Evolutionary conservation across 1,140 invertebrate species (phyloP), one percentile per base, ranked within the genome.

Genomic region (Caenorhabditis brenneri): DNA sequence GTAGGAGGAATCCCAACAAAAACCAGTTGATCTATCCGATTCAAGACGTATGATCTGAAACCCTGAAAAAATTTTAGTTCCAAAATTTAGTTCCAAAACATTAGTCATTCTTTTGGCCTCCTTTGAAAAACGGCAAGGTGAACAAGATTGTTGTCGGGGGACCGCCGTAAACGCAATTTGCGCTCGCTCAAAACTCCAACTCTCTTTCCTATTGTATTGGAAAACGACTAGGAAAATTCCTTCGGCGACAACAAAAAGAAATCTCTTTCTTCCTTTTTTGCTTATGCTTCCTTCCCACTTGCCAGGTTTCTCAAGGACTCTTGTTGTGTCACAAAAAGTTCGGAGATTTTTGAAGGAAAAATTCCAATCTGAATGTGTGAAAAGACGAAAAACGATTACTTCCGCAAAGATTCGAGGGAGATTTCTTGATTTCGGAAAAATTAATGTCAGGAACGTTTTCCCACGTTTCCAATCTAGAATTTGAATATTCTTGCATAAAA

Each of bases 171-270:
- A 74, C 65, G 36, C 33, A 42, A 74, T 65, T 74, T 74, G 36
- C 42, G 65, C 33, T 42, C 22, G 36, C 65, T 7, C 22, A 74
- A 74, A 74, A 74, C 65, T 42, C 65, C 12, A 74, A 74, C 36
- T 74, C 65, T 74, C 24, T 74, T 74, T 31, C 42, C 65, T 74
- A 33, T 74, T 74, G 65, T 74, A 74, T 74, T 39, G 65, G 46
- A 74, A 74, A 74, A 29, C 29, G 36, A 19, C 29, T 36, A 36
- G 7, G 19, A 31, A 36, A 36, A 36, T n/a, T 36, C 42, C 36
- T 36, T 74, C 36, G 22, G 36, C 65, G 65, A 74, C 65, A 74
- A 74, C 65, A 74, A 74, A 74, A 74, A 74, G 36, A 46, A 74
- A 74, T 42, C 65, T 42, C 65, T 74, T 42, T 42, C 22, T 74